These are phyloP conservation scores for Apis laboriosa DNA, from an alignment of 1,140 invertebrate genomes.

Conservation along the genomic window DNA sequence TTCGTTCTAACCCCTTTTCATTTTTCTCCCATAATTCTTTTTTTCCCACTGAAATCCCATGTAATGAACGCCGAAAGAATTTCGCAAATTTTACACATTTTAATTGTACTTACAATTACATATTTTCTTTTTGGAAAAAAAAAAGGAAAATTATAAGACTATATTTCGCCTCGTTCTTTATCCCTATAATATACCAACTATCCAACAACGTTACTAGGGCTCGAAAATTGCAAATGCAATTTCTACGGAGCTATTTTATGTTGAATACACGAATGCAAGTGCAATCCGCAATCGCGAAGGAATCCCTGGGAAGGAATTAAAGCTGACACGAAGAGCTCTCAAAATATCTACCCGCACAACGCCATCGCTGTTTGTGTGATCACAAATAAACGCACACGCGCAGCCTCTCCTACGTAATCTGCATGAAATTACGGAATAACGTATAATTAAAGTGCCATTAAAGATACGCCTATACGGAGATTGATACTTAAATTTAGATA, in stretches of 20 bases:
- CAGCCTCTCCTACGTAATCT: slow-evolving; percentile 10
- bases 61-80: not conserved
- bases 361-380: not conserved
- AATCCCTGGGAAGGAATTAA: slow-evolving; percentile 32
- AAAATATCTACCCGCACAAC: slow-evolving; percentile 6
- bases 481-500: not conserved
- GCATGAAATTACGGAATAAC: slow-evolving; percentile 44
- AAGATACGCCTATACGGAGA: not conserved
- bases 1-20: not conserved
- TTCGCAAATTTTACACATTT: not conserved
- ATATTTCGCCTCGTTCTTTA: not conserved
- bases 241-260: slow-evolving; percentile 3
- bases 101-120: not conserved
- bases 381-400: slow-evolving; percentile 27
- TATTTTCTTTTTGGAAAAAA: not conserved
- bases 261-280: slow-evolving; percentile 7
- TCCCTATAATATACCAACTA: not conserved
- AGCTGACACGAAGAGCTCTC: slow-evolving; percentile 34
- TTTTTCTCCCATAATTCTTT: not conserved
- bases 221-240: not conserved
- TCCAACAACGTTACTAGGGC: not conserved
- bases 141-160: not conserved
- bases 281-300: slow-evolving; percentile 29
- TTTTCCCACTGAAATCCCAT: not conserved
- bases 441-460: slow-evolving; percentile 26